Evolutionary conservation across 2,888 invertebrate species (phyloP).

Genomic region (Thymelicus sylvestris): DNA sequence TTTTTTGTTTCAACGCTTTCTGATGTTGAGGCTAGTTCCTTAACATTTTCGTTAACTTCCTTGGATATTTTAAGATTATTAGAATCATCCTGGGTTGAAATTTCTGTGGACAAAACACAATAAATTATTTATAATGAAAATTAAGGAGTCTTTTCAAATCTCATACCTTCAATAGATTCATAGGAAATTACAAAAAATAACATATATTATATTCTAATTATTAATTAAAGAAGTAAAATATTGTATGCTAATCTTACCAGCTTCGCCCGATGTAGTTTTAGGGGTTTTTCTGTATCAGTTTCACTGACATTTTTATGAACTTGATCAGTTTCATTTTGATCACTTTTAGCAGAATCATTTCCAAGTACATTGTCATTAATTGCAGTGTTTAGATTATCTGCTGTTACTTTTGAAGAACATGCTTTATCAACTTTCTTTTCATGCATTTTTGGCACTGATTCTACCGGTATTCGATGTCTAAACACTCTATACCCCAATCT

Average conservation of each 20-base stretch:
- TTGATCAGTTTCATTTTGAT: too few species aligned
- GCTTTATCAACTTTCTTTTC: slow-evolving; percentile 5
- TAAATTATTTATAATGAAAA: slow-evolving; percentile 1
- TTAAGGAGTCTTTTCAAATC: too few species aligned
- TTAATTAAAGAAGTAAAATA: too few species aligned
- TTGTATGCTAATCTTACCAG: neutral
- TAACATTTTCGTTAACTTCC: neutral
- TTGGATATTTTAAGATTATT: neutral
- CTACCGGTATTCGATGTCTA: slow-evolving; percentile 58
- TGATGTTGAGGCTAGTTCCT: slow-evolving; percentile 2
- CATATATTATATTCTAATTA: too few species aligned
- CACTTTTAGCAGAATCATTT: neutral
- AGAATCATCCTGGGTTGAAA: neutral
- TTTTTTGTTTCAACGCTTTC: slow-evolving; percentile 9
- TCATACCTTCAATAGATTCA: too few species aligned
- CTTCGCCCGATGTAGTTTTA: neutral
- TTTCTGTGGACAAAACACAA: neutral
- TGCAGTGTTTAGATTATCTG: slow-evolving; percentile 1
- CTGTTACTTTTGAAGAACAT: neutral
- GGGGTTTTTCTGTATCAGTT: neutral
- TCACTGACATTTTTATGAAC: neutral
- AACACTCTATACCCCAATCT: slow-evolving; percentile 84
- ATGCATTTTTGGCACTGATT: slow-evolving; percentile 2
- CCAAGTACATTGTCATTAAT: slow-evolving; percentile 21
- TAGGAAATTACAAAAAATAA: too few species aligned